phyloP scores from a whole-genome alignment of 2,888 invertebrate species.

The Pachliopta kotzebuea region DNA sequence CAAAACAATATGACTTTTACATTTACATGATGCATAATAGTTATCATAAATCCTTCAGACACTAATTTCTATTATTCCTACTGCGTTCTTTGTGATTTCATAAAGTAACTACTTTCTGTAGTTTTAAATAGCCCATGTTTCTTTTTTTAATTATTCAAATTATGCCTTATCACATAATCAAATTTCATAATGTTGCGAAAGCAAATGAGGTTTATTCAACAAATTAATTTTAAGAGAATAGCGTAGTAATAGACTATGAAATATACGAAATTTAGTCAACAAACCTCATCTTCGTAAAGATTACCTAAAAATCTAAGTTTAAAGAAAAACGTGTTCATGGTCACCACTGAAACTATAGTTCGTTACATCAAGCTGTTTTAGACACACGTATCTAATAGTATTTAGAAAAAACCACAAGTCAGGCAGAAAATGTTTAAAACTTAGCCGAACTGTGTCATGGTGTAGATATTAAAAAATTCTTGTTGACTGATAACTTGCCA shows the following conservation, averaged over 20 bases:
- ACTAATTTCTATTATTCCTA: no score
- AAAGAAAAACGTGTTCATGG: not conserved
- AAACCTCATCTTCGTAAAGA: not conserved
- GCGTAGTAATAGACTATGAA: not conserved
- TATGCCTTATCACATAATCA: no score
- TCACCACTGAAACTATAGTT: conserved; percentile 1
- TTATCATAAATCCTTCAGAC: no score
- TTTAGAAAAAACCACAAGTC: not conserved
- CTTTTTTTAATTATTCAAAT: no score
- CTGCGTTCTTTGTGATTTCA: no score
- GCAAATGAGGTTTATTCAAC: no score
- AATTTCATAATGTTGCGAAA: no score
- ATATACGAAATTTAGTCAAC: not conserved
- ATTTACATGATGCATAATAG: no score
- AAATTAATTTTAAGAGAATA: not conserved
- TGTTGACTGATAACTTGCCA: conserved; percentile 7
- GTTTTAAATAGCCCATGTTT: no score
- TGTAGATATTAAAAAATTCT: conserved; percentile 15
- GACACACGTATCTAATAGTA: conserved; percentile 6
- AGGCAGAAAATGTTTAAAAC: conserved; percentile 10
- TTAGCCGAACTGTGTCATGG: conserved; percentile 11
- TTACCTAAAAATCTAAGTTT: not conserved
- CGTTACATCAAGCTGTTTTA: conserved; percentile 13
- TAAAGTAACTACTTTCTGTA: no score
- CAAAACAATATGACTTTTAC: no score